Conservation (phyloP, 23 tunicate genomes). For the Clavelina lepadiformis region DNA sequence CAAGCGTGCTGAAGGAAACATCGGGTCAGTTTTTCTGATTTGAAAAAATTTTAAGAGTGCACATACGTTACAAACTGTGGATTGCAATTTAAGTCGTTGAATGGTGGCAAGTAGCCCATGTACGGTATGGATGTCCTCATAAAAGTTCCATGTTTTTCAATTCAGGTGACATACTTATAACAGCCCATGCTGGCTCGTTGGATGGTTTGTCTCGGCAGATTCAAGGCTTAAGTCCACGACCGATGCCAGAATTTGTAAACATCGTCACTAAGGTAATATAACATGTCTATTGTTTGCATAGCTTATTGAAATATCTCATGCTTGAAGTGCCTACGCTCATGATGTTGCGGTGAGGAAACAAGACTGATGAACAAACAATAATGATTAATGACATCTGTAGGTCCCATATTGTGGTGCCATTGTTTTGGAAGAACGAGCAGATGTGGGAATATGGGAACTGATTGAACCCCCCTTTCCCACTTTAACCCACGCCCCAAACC, state of each 20-base stretch:
- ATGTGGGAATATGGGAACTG: constrained; percentile 48
- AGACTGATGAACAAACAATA: too few relatives aligned
- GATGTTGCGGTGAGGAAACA: too few relatives aligned
- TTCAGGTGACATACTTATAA: constrained; percentile 77
- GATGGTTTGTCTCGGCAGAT: constrained; percentile 82
- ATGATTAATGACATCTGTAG: too few relatives aligned
- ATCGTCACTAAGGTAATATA: constrained; percentile 82
- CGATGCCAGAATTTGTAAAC: constrained; percentile 87
- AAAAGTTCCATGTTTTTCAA: too few relatives aligned
- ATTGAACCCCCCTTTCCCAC: constrained; percentile 87
- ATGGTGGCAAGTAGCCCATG: neutral
- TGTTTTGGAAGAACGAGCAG: constrained; percentile 57
- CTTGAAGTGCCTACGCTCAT: neutral
- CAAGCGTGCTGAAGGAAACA: constrained; percentile 36
- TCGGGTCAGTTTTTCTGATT: constrained; percentile 27
- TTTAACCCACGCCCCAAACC: constrained; percentile 85
- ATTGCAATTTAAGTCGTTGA: too few relatives aligned
- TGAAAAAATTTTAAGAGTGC: neutral
- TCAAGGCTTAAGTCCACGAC: constrained; percentile 81
- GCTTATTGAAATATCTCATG: neutral
- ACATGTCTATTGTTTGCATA: neutral
- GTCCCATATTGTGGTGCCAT: constrained; percentile 89
- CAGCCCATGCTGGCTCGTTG: constrained; percentile 83
- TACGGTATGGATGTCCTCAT: neutral
- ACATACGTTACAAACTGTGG: neutral